A percentile compares a stretch with the other conserved stretches of the same genome.
Evolutionary conservation across 2,888 invertebrate genomes (phyloP).

Genomic region (Tenthredo livida): DNA sequence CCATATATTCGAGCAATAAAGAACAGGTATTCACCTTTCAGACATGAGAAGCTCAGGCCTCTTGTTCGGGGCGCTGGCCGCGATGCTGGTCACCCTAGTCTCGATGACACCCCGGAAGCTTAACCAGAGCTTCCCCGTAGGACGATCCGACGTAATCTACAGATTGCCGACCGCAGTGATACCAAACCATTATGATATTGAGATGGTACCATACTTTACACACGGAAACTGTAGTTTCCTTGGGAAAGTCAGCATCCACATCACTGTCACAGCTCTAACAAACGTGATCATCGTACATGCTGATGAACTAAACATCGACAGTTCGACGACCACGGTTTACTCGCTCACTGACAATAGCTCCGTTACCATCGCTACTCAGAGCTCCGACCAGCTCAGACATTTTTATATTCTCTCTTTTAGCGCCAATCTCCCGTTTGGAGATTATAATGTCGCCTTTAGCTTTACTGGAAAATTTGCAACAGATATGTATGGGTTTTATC

Average conservation of each 20-base stretch:
- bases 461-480: conserved; percentile 81
- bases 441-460: conserved; percentile 79
- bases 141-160: conserved; percentile 69
- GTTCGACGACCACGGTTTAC: conserved; percentile 56
- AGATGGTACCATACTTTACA: conserved; percentile 69
- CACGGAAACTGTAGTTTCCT: conserved; percentile 71
- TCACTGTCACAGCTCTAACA: conserved; percentile 72
- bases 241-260: conserved; percentile 78
- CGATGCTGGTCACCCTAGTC: not conserved
- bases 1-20: not conserved
- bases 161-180: conserved; percentile 80
- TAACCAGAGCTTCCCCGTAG: not conserved
- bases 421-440: conserved; percentile 58
- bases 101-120: not conserved
- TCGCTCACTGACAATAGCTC: conserved; percentile 14
- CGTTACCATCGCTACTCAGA: conserved; percentile 53
- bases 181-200: conserved; percentile 81
- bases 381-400: conserved; percentile 63
- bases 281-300: conserved; percentile 78
- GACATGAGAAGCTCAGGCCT: conserved; percentile 1
- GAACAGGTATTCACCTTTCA: conserved; percentile 9
- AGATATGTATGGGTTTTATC: conserved; percentile 84
- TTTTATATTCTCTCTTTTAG: conserved; percentile 62
- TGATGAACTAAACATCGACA: conserved; percentile 76
- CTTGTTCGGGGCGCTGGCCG: not conserved